A percentile compares a stretch with the other conserved stretches of the same genome.
phyloP scores from a whole-genome alignment of 53 echinoderm and acorn worm species.

The Stichopus horrens region DNA sequence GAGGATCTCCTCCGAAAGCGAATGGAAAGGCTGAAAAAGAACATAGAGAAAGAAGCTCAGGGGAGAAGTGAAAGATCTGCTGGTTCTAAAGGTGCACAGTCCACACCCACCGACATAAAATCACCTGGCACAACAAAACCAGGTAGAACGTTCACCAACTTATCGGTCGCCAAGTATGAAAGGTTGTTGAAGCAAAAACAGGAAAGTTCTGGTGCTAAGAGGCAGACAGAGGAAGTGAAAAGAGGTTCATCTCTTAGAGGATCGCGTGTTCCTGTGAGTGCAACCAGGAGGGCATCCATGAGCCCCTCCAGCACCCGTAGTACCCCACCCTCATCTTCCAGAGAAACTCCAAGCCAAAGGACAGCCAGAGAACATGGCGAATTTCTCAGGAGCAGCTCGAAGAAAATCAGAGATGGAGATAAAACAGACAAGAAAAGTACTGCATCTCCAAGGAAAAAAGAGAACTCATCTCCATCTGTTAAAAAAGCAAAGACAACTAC shows the following conservation, averaged over 20 bases:
- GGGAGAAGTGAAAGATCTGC: not conserved
- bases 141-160: slow-evolving; percentile 14
- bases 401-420: not conserved
- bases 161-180: slow-evolving; percentile 2
- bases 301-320: slow-evolving; percentile 58
- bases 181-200: not conserved
- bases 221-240: not conserved
- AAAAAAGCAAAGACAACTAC: not conserved
- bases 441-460: not conserved
- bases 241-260: not conserved
- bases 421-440: not conserved
- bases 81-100: not conserved
- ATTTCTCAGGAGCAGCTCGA: not conserved
- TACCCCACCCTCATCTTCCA: slow-evolving; percentile 41
- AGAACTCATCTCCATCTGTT: not conserved
- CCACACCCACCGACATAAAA: not conserved
- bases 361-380: not conserved
- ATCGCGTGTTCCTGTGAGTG: slow-evolving; percentile 34
- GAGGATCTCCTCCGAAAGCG: slow-evolving; percentile 29
- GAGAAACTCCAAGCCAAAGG: slow-evolving; percentile 11
- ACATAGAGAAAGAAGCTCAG: slow-evolving; percentile 31
- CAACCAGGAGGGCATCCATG: slow-evolving; percentile 48
- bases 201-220: slow-evolving; percentile 6
- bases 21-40: slow-evolving; percentile 41
- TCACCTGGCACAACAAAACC: not conserved